These are phyloP conservation scores for Drosophila birchii DNA, from an alignment of 2,888 invertebrate genomes.

Conservation along the genomic window DNA sequence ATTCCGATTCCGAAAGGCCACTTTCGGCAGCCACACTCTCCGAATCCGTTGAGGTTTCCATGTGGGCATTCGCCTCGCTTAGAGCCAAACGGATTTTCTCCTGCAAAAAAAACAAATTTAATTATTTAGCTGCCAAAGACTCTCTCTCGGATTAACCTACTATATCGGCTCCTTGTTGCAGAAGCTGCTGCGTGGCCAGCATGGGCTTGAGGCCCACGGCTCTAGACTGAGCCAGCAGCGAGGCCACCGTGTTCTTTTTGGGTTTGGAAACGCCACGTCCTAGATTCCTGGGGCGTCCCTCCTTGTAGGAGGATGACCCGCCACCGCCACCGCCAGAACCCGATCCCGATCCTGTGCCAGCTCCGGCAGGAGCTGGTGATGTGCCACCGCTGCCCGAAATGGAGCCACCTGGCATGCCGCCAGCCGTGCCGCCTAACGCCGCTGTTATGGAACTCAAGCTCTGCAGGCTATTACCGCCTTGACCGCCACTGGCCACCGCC, in stretches of 20 bases:
- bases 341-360: conserved; percentile 53
- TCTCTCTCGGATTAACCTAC: conserved; percentile 77
- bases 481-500: conserved; percentile 38
- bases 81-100: conserved; percentile 87
- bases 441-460: conserved; percentile 85
- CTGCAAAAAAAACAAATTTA: conserved; percentile 69
- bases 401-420: conserved; percentile 65
- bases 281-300: conserved; percentile 92
- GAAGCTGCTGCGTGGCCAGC: conserved; percentile 89
- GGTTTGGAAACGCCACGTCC: conserved; percentile 95
- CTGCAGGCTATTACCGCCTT: conserved; percentile 80
- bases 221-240: conserved; percentile 93
- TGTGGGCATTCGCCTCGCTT: conserved; percentile 86
- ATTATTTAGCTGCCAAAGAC: background rate
- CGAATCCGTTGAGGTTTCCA: conserved; percentile 87
- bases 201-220: conserved; percentile 92
- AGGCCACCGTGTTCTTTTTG: conserved; percentile 96
- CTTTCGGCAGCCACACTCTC: conserved; percentile 87
- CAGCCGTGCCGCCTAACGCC: conserved; percentile 81
- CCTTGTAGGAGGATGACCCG: conserved; percentile 85
- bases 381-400: conserved; percentile 70
- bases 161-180: conserved; percentile 85
- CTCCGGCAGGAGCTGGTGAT: conserved; percentile 54
- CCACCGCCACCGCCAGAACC: conserved; percentile 27
- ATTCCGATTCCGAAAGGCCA: conserved; percentile 87